These are phyloP conservation scores for Herminia tarsipennalis DNA, from an alignment of 2,888 invertebrate genomes.

Conservation along the genomic window DNA sequence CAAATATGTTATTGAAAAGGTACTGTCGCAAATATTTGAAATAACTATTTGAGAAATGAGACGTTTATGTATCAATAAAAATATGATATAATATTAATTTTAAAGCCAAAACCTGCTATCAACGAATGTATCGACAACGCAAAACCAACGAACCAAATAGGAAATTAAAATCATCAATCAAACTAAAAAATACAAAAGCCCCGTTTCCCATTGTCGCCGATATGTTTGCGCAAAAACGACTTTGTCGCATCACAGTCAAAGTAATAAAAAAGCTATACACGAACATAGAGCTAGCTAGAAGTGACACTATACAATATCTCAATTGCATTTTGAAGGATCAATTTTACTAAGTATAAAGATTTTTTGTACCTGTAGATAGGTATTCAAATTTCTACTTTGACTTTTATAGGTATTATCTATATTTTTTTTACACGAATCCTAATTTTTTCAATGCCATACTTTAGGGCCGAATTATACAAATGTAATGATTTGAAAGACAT, in stretches of 20 bases:
- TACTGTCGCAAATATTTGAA: too few relatives aligned
- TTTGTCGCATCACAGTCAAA: slow-evolving; percentile 84
- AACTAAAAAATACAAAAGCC: slow-evolving; percentile 83
- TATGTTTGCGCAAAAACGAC: slow-evolving; percentile 86
- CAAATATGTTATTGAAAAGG: too few relatives aligned
- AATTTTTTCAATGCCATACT: too few relatives aligned
- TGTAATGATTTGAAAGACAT: too few relatives aligned
- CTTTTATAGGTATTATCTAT: too few relatives aligned
- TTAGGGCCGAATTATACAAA: too few relatives aligned
- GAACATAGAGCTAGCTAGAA: slow-evolving; percentile 51
- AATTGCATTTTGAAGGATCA: too few relatives aligned
- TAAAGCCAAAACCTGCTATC: slow-evolving; percentile 11
- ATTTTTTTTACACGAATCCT: too few relatives aligned
- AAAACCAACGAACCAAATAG: slow-evolving; percentile 78
- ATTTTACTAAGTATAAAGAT: too few relatives aligned
- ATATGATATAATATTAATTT: neutral
- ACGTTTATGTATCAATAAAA: neutral
- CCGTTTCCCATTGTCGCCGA: slow-evolving; percentile 82
- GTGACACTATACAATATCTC: slow-evolving; percentile 14
- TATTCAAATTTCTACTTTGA: too few relatives aligned
- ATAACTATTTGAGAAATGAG: too few relatives aligned
- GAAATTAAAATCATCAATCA: slow-evolving; percentile 86
- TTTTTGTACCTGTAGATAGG: too few relatives aligned
- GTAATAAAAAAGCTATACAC: slow-evolving; percentile 78
- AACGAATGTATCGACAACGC: slow-evolving; percentile 37